Evolutionary conservation across 2,888 invertebrate genomes (phyloP).

Genomic region (Luperina nickerlii): DNA sequence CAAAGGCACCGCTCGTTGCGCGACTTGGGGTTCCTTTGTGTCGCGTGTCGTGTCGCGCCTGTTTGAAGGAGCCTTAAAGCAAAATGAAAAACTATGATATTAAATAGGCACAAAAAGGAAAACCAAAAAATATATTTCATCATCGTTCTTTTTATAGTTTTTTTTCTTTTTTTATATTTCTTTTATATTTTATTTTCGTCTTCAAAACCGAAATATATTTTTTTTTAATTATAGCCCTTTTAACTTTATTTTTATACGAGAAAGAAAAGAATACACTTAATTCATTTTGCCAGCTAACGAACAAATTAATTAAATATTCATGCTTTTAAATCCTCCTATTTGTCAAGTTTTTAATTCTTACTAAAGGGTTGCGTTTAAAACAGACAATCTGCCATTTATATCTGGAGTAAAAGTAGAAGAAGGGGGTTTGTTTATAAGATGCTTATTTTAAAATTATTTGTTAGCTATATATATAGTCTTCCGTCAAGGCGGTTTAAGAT

Average conservation of each 20-base stretch:
- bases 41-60: too few relatives aligned
- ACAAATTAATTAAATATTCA: constrained; percentile 50
- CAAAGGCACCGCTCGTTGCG: too few relatives aligned
- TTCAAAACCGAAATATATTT: background rate
- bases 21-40: too few relatives aligned
- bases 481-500: too few relatives aligned
- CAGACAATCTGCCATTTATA: constrained; percentile 29
- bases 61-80: too few relatives aligned
- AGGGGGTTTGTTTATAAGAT: background rate
- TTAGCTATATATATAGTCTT: too few relatives aligned
- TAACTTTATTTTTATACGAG: constrained; percentile 24
- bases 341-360: constrained; percentile 52
- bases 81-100: background rate
- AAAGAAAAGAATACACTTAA: constrained; percentile 18
- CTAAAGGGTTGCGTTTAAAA: constrained; percentile 41
- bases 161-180: too few relatives aligned
- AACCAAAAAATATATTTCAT: background rate
- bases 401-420: constrained; percentile 6
- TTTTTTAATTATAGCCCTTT: constrained; percentile 1
- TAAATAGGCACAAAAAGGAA: background rate
- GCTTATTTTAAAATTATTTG: background rate
- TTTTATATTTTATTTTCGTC: too few relatives aligned
- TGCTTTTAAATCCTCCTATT: constrained; percentile 56
- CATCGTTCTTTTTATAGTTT: too few relatives aligned
- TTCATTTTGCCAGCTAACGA: constrained; percentile 36